Conservation (phyloP, 2,888 invertebrate species). For the Hydrotaea diabolus region DNA sequence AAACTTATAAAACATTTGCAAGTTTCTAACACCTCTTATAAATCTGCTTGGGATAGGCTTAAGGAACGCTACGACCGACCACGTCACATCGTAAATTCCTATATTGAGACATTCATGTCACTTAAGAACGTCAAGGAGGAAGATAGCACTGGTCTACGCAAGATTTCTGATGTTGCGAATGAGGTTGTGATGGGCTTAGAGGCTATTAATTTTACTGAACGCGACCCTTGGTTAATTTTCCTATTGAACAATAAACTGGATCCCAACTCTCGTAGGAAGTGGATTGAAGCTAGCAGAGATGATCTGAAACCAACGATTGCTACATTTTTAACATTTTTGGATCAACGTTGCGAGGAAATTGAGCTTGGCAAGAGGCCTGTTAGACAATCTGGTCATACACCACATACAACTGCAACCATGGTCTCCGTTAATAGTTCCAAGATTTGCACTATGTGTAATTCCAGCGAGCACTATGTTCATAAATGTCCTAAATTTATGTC, state of each 20-base stretch:
- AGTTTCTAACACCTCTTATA: background rate
- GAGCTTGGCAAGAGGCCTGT: background rate
- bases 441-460: background rate
- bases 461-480: background rate
- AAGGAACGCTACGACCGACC: background rate
- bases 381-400: background rate
- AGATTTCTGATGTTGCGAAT: conserved; percentile 39
- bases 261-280: conserved; percentile 1
- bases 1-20: conserved; percentile 23
- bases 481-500: conserved; percentile 38
- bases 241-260: conserved; percentile 8
- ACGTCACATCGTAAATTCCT: background rate
- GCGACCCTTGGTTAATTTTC: conserved; percentile 36
- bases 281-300: conserved; percentile 11
- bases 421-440: background rate
- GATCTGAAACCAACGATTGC: background rate
- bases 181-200: conserved; percentile 39
- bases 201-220: conserved; percentile 3
- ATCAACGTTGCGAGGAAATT: conserved; percentile 4
- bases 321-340: conserved; percentile 13
- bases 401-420: background rate
- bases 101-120: conserved; percentile 38
- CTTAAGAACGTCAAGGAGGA: conserved; percentile 22
- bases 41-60: background rate
- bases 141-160: conserved; percentile 28